Percentiles rank a stretch among this genome's conserved stretches.
phyloP scores from a whole-genome alignment of 2,113 vertebrate species.

The Thomomys bottae region DNA sequence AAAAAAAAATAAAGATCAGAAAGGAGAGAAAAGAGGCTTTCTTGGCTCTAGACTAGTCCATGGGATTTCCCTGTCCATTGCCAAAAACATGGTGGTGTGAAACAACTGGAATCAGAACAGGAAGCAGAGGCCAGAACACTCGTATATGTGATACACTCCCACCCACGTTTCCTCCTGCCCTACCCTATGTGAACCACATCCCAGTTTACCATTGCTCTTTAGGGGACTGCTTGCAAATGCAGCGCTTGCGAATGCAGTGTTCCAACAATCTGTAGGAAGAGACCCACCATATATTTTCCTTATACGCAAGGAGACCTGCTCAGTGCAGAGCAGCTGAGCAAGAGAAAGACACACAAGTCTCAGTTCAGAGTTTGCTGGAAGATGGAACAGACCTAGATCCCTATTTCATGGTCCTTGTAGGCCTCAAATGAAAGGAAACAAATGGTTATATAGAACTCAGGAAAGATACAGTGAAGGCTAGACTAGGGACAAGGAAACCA shows the following conservation, averaged over 20 bases:
- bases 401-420: background rate
- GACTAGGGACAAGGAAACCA: background rate
- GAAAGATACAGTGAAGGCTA: background rate
- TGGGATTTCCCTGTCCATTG: background rate
- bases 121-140: background rate
- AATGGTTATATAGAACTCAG: background rate
- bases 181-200: background rate
- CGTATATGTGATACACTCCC: background rate
- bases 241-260: background rate
- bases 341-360: background rate
- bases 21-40: background rate
- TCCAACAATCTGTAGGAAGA: background rate
- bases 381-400: background rate
- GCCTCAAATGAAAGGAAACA: background rate
- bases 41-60: background rate
- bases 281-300: background rate
- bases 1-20: no score
- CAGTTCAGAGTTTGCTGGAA: background rate
- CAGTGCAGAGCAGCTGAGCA: background rate
- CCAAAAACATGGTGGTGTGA: accelerated
- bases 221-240: background rate
- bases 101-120: background rate
- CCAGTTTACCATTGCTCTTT: background rate
- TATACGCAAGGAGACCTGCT: background rate
- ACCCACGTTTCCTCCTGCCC: background rate